phyloP scores from a whole-genome alignment of 2,797 vertebrate genomes.

The Lateolabrax maculatus region DNA sequence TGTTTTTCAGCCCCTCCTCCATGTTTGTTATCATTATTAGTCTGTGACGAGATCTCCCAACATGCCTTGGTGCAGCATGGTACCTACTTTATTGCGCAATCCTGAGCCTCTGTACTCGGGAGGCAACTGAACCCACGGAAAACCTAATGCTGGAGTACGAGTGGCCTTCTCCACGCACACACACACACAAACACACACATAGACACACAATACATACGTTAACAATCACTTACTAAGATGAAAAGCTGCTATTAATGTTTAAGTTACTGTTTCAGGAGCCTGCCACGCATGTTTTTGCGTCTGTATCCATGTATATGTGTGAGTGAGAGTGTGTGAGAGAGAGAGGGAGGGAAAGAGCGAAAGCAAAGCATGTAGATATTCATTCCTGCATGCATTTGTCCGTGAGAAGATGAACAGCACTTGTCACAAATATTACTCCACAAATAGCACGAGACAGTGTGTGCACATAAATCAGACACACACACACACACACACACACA shows the following conservation, averaged over 20 bases:
- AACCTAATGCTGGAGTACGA: conserved; percentile 80
- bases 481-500: conserved; percentile 45
- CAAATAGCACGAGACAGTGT: conserved; percentile 53
- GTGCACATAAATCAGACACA: conserved; percentile 37
- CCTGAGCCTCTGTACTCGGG: conserved; percentile 89
- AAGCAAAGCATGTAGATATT: not conserved
- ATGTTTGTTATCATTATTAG: conserved; percentile 46
- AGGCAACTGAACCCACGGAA: conserved; percentile 89
- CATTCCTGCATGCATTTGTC: conserved; percentile 32
- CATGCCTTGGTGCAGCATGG: conserved; percentile 70
- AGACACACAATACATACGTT: conserved; percentile 30
- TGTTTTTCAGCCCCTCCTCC: not conserved
- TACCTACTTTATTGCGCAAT: conserved; percentile 89
- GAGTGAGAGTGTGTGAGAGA: not conserved
- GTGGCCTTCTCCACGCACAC: conserved; percentile 84
- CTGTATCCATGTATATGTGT: not conserved
- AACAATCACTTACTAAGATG: conserved; percentile 20
- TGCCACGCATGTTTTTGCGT: not conserved
- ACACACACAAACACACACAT: conserved; percentile 69
- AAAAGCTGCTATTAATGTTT: not conserved
- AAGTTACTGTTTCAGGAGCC: conserved; percentile 2
- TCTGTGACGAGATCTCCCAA: conserved; percentile 48
- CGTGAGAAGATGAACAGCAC: conserved; percentile 7
- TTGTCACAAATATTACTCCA: conserved; percentile 47
- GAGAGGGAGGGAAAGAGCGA: not conserved